Evolutionary conservation across 2,888 invertebrate species (phyloP), one percentile per base, ranked within the genome.

Genomic region (Artemia sinica): DNA sequence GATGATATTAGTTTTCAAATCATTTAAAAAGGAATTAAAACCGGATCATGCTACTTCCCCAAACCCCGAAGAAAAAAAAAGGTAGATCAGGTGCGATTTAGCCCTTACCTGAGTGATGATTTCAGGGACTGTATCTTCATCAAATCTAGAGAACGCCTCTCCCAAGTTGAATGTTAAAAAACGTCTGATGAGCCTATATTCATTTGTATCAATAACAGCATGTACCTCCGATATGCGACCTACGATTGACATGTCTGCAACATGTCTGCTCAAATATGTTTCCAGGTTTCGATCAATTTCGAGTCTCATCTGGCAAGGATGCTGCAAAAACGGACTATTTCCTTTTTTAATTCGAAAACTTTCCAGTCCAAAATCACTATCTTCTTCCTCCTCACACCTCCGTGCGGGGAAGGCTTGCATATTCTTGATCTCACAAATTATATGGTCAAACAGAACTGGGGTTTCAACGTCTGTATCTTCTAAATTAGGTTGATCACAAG

Each of bases 151-250:
- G 13, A 89, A 82, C 73, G 84, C 82, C 78, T 94, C 95, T 1
- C 91, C 93, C 72, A 96, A 84, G 80, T 96, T 96, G 79, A 89
- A 88, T 3, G 86, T 84, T 9, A 96, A 81, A 71, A 96, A 83
- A 18, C 93, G 94, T 71, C 90, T 84, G 68, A 96, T 84, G 65
- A 95, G 80, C 77, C 87, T 86, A 79, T 93, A 95, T 78, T 94
- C 92, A 67, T 85, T 83, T 67, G 88, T 82, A 79, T 91, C 89
- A 70, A 96, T 78, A 66, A 87, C 84, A 71, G 86, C 86, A 78
- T 89, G 87, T 74, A 95, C 83, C 51, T 91, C 89, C 3, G 91
- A 88, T 71, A 96, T 80, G 50, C 86, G 86, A 28, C 93, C 95
- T 71, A 87, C 86, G 14, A 93, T 82, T 75, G 87, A 87, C 78